Percentiles rank a stretch among this genome's conserved stretches.
Conservation (phyloP, 2,888 invertebrate genomes). For the Watsonalla binaria region DNA sequence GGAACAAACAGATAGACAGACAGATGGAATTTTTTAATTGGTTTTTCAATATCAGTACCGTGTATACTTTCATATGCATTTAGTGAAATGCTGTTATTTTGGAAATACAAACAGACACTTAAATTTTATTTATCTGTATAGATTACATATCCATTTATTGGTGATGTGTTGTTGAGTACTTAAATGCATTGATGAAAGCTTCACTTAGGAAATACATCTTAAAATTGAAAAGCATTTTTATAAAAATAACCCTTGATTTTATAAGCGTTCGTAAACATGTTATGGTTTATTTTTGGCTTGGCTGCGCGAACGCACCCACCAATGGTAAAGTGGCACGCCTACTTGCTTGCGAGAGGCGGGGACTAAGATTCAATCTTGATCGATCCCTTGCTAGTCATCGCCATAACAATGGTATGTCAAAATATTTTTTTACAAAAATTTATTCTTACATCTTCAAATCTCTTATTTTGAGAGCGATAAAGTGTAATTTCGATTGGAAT, state of each 20-base stretch:
- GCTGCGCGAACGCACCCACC: conserved; percentile 1
- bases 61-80: too few relatives aligned
- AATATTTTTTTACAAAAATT: conserved; percentile 15
- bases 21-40: too few relatives aligned
- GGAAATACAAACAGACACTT: too few relatives aligned
- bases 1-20: too few relatives aligned
- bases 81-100: too few relatives aligned
- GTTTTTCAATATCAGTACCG: too few relatives aligned
- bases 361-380: conserved; percentile 10
- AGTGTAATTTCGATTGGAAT: background rate
- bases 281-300: conserved; percentile 13
- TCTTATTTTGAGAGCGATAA: background rate
- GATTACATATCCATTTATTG: background rate
- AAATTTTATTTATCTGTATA: too few relatives aligned
- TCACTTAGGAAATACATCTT: background rate
- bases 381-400: conserved; percentile 13
- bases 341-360: background rate
- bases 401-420: conserved; percentile 17
- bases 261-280: conserved; percentile 23
- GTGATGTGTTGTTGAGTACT: background rate
- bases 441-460: background rate
- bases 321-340: background rate
- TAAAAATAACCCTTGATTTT: conserved; percentile 32
- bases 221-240: conserved; percentile 12
- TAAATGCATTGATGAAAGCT: background rate